These are phyloP conservation scores for Hipparchia semele DNA, from an alignment of 2,888 invertebrate species.

Conservation along the genomic window DNA sequence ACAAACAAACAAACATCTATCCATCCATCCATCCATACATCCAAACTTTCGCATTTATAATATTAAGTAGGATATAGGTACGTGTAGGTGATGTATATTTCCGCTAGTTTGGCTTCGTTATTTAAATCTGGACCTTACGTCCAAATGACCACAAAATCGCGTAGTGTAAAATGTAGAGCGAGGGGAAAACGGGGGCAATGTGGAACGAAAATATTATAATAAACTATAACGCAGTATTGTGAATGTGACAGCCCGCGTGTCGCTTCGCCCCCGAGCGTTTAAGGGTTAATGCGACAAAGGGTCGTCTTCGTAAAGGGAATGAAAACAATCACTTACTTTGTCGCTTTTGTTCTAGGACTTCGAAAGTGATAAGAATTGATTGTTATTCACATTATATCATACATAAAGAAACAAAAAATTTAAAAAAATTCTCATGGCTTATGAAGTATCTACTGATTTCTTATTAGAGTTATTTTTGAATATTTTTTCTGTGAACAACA, in stretches of 20 bases:
- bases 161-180: constrained; percentile 39
- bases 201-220: constrained; percentile 77
- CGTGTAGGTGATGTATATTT: neutral
- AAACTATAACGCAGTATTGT: constrained; percentile 78
- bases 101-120: constrained; percentile 17
- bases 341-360: constrained; percentile 61
- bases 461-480: too few relatives aligned
- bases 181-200: constrained; percentile 66
- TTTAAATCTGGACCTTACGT: constrained; percentile 31
- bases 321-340: constrained; percentile 74
- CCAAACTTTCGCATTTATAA: too few relatives aligned
- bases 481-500: too few relatives aligned
- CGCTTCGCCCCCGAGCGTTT: constrained; percentile 62
- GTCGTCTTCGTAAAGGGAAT: constrained; percentile 74
- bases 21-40: too few relatives aligned
- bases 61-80: neutral
- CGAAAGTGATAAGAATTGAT: neutral
- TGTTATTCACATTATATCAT: too few relatives aligned
- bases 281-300: constrained; percentile 71
- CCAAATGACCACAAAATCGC: constrained; percentile 36
- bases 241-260: constrained; percentile 80
- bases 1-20: too few relatives aligned
- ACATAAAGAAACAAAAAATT: too few relatives aligned
- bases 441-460: neutral
- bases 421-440: too few relatives aligned